Percentiles rank a stretch among this genome's conserved stretches.
Conservation (phyloP, 2,888 invertebrate species). For the Xestia ashworthii region DNA sequence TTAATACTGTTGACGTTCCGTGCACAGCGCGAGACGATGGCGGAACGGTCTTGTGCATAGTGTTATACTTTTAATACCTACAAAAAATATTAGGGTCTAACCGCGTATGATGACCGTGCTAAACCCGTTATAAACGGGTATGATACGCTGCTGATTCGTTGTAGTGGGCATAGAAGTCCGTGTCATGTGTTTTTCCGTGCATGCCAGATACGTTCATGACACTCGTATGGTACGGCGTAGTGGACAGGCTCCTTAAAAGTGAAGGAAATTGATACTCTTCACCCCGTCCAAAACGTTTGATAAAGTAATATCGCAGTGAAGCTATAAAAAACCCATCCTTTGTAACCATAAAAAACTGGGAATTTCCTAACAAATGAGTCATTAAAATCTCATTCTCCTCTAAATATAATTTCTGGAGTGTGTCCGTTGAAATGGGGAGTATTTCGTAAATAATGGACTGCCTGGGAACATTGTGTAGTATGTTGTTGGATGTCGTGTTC, state of each 20-base stretch:
- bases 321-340: conserved; percentile 57
- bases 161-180: neutral
- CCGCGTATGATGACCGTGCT: neutral
- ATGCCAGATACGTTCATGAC: neutral
- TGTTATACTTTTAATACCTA: neutral
- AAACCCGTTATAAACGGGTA: neutral
- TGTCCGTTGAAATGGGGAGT: conserved; percentile 71
- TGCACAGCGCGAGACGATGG: neutral
- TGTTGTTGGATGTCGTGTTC: conserved; percentile 45
- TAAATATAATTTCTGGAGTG: conserved; percentile 72
- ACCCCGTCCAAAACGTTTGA: conserved; percentile 55
- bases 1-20: neutral
- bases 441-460: conserved; percentile 73
- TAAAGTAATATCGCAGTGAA: conserved; percentile 53
- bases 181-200: neutral
- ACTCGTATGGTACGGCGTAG: neutral
- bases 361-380: conserved; percentile 74
- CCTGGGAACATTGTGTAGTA: conserved; percentile 42
- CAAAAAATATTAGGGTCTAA: neutral
- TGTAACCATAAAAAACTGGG: conserved; percentile 61
- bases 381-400: conserved; percentile 77
- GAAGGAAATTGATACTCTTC: conserved; percentile 49
- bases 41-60: neutral
- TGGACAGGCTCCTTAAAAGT: neutral
- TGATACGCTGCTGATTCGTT: neutral